Percentiles rank a stretch among this genome's conserved stretches.
Conservation (phyloP, 2,797 vertebrate species). For the Pipistrellus pygmaeus region DNA sequence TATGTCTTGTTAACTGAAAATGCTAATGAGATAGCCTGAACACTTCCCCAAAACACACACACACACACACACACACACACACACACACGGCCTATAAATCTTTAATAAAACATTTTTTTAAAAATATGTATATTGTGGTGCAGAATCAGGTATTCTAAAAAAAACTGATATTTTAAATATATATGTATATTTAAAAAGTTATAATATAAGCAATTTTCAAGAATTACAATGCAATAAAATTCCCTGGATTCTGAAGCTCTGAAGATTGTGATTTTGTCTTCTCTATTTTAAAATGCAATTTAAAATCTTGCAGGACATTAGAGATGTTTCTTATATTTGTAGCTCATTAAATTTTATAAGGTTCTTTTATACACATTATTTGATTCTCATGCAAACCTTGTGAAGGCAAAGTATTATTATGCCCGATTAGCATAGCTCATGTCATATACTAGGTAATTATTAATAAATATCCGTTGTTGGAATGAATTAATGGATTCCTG, state of each 20-base stretch:
- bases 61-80: not conserved
- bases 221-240: slow-evolving; percentile 80
- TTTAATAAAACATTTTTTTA: slow-evolving; percentile 1
- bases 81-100: not conserved
- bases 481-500: not conserved
- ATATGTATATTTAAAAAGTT: too few species aligned
- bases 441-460: slow-evolving; percentile 42
- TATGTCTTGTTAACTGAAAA: not conserved
- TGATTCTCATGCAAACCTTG: slow-evolving; percentile 50
- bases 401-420: slow-evolving; percentile 59
- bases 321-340: slow-evolving; percentile 76
- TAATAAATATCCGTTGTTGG: slow-evolving; percentile 66
- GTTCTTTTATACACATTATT: slow-evolving; percentile 69
- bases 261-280: slow-evolving; percentile 71
- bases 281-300: slow-evolving; percentile 77
- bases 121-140: not conserved
- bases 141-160: slow-evolving; percentile 22
- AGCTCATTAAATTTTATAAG: slow-evolving; percentile 77
- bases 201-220: slow-evolving; percentile 64
- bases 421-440: slow-evolving; percentile 41
- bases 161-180: slow-evolving; percentile 47
- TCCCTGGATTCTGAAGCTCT: slow-evolving; percentile 64
- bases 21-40: not conserved
- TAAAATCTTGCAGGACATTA: slow-evolving; percentile 70
- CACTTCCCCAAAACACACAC: not conserved